phyloP scores from a whole-genome alignment of 2,113 vertebrate species.

The Pycnonotus jocosus region DNA sequence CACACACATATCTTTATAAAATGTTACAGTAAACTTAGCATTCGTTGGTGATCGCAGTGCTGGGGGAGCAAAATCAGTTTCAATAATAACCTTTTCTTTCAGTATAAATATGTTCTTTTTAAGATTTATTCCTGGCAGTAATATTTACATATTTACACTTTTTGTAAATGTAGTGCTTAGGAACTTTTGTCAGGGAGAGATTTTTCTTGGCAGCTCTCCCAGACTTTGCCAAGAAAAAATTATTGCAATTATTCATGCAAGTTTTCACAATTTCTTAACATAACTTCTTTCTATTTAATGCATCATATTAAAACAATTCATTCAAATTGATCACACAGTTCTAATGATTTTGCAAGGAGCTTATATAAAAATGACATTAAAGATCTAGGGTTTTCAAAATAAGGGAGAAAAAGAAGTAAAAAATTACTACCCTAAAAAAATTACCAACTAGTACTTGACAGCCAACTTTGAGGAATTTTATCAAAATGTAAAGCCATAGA shows the following conservation, averaged over 20 bases:
- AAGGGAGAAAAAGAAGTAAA: not conserved
- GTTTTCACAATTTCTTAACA: not conserved
- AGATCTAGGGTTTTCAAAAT: not conserved
- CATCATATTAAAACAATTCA: not conserved
- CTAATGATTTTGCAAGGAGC: not conserved
- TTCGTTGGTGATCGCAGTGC: not conserved
- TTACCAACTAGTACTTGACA: not conserved
- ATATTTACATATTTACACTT: constrained; percentile 36
- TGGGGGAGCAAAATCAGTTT: not conserved
- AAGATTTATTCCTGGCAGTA: not conserved
- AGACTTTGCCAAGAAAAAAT: not conserved
- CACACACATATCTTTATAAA: not conserved
- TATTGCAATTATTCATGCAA: not conserved
- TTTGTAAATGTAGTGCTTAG: not conserved
- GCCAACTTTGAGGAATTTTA: not conserved
- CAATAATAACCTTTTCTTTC: not conserved
- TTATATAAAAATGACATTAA: not conserved
- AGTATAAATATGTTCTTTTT: not conserved
- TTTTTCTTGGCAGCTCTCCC: constrained; percentile 26
- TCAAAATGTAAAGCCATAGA: not conserved
- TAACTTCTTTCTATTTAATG: not conserved
- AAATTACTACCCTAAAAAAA: not conserved
- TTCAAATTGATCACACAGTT: not conserved
- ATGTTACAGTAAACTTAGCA: not conserved
- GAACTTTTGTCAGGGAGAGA: not conserved